Percentiles rank a stretch among this genome's conserved stretches.
Conservation (phyloP, 2,888 invertebrate genomes). For the Aporophyla lueneburgensis region DNA sequence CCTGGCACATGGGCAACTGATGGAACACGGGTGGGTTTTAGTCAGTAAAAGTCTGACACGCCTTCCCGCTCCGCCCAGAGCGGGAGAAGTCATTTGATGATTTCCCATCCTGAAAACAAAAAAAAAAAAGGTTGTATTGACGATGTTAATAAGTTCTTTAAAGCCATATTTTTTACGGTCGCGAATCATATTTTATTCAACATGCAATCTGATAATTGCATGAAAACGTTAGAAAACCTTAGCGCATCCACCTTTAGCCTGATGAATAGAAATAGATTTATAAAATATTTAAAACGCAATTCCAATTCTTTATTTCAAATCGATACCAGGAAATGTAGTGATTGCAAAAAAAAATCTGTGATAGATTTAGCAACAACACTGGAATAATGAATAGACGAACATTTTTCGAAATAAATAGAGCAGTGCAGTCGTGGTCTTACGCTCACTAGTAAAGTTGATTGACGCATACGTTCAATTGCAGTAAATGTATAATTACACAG, state of each 20-base stretch:
- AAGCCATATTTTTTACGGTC: no score
- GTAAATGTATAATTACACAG: constrained; percentile 76
- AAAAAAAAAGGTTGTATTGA: no score
- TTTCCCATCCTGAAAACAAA: no score
- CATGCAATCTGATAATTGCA: no score
- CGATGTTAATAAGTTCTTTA: no score
- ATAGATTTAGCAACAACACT: constrained; percentile 54
- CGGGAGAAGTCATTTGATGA: no score
- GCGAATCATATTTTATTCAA: no score
- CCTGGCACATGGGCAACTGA: no score
- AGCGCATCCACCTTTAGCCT: background rate
- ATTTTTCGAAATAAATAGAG: constrained; percentile 61
- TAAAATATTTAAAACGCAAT: constrained; percentile 28
- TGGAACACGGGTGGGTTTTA: no score
- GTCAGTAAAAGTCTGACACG: no score
- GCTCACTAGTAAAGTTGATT: constrained; percentile 72
- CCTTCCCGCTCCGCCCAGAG: no score
- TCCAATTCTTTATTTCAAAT: constrained; percentile 22
- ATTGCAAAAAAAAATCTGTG: constrained; percentile 30
- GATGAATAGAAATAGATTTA: constrained; percentile 31
- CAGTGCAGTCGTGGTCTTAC: constrained; percentile 45
- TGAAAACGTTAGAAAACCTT: no score
- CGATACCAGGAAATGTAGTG: constrained; percentile 31
- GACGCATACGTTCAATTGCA: constrained; percentile 78
- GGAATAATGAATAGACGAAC: constrained; percentile 44